Base-by-base conservation (phyloP, 2,113 vertebrate genomes). In the Ptilonorhynchus violaceus region DNA sequence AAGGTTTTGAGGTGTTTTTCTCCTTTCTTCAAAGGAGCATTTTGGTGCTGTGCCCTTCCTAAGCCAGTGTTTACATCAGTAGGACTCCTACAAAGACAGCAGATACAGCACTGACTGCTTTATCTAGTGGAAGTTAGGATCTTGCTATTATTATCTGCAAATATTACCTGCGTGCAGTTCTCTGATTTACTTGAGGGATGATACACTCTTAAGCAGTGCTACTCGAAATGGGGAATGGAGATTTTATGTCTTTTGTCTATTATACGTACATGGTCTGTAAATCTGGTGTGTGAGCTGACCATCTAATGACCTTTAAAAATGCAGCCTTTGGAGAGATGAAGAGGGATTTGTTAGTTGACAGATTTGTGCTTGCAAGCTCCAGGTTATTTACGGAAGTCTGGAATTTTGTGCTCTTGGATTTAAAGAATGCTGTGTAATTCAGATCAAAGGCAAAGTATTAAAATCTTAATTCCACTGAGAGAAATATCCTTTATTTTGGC, bases 341-440 rank as follows among this genome's bases (percentile, higher is more conserved):
- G 56, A 83, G 83, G 93, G 96, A 96, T 97, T 97, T 97, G 39
- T 93, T 85, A 80, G 63, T 86, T 84, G 93, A 64, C 92, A 81
- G 96, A 96, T 96, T 96, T 92, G 83, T 92, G 85, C 79, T 95
- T 87, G 60, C 88, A 89, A 92, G 79, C 85, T 83, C 52, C 85
- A 94, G 79, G 88, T 96, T 95, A 96, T 96, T 96, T 95, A 85
- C 16, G 4, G 76, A 96, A 92, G 83, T 93, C 96, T 97, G 93
- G 86, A 96, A 93, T 96, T 96, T 63, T 88, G 75, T 81, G 56
- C 90, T 76, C n/a, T 89, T 92, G 76, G 92, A 64, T 97, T 96
- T 92, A 85, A 96, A 96, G 91, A 96, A 42, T 77, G 72, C 73
- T 68, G 56, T 94, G 94, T 96, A 93, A 93, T 92, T 95, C 88